Base-by-base conservation (phyloP, 2,797 vertebrate species). In the Aldrovandia affinis region DNA sequence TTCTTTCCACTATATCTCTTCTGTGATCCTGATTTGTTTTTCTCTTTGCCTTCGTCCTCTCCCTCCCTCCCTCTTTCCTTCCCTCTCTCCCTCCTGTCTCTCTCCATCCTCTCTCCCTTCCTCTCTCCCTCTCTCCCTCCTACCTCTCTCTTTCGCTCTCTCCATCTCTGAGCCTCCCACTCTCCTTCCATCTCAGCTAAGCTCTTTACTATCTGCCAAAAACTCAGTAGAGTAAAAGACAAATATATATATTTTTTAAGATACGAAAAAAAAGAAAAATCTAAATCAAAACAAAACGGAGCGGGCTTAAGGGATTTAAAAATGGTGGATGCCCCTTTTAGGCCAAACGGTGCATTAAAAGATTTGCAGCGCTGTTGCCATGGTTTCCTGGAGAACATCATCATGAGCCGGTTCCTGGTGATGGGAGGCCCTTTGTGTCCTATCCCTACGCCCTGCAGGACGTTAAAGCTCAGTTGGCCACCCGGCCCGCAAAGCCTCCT, bases 331-430 rank as follows among this genome's bases (percentile, higher is more conserved):
- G 87, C 75, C 82, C 85, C 89, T 92, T 92, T 91, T 89, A 88
- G 84, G 85, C 88, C 88, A 86, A 89, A 84, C 42, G 22, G 78
- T 87, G 88, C 91, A 91, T 94, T 92, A 93, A 91, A 88, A 87
- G 92, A 90, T 93, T 93, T 90, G 84, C 28, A 3, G 65, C 61
- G 84, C 82, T 15, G 81, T 83, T 77, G 84, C 88, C 85, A 78
- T 90, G 89, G 87, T 93, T 91, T 92, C 89, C 91, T 90, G 91
- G 90, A 91, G 18, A 87, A 75, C 78, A n/a, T 81, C 78, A n/a
- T 81, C 14, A 30, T 83, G 86, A 65, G 75, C 83, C 65, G 78
- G 39, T 12, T 10, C 18, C 54, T n/a, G 30, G 54, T 42, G 63
- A 61, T 61, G 57, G 59, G 54, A 44, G 81, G 86, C 22, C 22